These are phyloP conservation scores for Tetheella fluctuosa DNA, from an alignment of 2,888 invertebrate genomes.

Conservation along the genomic window DNA sequence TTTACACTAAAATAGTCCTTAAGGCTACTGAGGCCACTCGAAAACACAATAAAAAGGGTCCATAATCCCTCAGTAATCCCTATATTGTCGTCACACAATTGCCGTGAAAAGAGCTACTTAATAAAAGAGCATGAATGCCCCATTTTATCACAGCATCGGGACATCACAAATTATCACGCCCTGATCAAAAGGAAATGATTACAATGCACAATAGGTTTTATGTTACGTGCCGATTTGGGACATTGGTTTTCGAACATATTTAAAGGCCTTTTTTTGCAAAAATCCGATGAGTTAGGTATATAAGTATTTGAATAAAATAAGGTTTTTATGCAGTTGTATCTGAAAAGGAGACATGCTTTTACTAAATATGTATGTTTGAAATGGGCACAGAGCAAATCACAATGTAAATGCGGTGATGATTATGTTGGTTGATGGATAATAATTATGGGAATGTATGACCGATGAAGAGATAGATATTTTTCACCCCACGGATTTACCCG, in stretches of 20 bases:
- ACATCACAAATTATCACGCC: conserved; percentile 65
- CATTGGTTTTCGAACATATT: conserved; percentile 21
- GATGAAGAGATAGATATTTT: no score
- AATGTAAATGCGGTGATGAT: background rate
- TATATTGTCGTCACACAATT: conserved; percentile 74
- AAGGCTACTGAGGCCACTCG: conserved; percentile 32
- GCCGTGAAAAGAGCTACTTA: conserved; percentile 79
- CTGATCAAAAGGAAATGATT: conserved; percentile 69
- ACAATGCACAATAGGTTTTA: conserved; percentile 64
- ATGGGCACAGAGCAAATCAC: no score
- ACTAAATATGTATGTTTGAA: background rate
- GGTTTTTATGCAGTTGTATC: background rate
- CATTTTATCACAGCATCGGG: conserved; percentile 23
- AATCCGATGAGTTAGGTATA: background rate
- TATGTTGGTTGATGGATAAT: background rate
- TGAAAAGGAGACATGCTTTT: background rate
- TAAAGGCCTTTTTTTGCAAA: conserved; percentile 14
- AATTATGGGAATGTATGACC: no score
- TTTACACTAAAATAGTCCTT: conserved; percentile 44
- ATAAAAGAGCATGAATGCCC: conserved; percentile 28
- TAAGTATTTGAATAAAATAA: no score
- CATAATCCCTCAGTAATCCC: conserved; percentile 70
- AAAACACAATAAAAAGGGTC: conserved; percentile 54
- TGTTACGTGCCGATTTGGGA: conserved; percentile 52
- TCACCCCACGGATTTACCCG: no score